These are phyloP conservation scores for Luscinia luscinia DNA, from an alignment of 2,797 vertebrate species.

Conservation along the genomic window DNA sequence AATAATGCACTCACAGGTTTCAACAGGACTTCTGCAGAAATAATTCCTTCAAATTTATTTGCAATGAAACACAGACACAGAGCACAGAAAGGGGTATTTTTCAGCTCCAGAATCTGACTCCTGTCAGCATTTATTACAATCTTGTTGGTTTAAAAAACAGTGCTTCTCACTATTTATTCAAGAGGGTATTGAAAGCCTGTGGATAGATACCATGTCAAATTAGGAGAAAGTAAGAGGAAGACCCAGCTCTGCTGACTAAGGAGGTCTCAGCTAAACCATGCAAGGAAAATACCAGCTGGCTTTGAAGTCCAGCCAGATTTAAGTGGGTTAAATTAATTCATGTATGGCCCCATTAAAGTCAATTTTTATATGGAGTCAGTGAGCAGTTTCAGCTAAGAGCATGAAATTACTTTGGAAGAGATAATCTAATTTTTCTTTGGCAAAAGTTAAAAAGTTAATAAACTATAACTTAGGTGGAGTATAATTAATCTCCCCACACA, in stretches of 20 bases:
- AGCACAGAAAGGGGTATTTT: background rate
- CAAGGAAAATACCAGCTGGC: background rate
- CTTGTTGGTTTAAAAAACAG: background rate
- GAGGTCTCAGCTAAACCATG: background rate
- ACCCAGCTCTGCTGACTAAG: background rate
- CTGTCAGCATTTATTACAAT: background rate
- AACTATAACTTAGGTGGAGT: background rate
- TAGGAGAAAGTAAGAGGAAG: background rate
- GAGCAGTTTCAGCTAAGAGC: background rate
- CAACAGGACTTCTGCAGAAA: background rate
- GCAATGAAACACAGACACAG: background rate
- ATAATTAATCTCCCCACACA: background rate
- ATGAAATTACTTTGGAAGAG: background rate
- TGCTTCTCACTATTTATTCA: background rate
- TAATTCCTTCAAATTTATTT: background rate
- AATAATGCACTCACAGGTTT: background rate
- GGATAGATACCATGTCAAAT: background rate
- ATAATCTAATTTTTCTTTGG: background rate
- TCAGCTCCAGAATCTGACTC: background rate
- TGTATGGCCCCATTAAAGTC: background rate
- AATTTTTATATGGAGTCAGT: background rate
- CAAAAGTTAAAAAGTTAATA: background rate
- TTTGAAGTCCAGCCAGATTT: slow-evolving; percentile 13
- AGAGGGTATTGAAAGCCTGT: background rate
- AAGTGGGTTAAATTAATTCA: background rate